These are phyloP conservation scores for Coccyzus lansbergi DNA, from an alignment of 2,797 vertebrate species.

Conservation along the genomic window DNA sequence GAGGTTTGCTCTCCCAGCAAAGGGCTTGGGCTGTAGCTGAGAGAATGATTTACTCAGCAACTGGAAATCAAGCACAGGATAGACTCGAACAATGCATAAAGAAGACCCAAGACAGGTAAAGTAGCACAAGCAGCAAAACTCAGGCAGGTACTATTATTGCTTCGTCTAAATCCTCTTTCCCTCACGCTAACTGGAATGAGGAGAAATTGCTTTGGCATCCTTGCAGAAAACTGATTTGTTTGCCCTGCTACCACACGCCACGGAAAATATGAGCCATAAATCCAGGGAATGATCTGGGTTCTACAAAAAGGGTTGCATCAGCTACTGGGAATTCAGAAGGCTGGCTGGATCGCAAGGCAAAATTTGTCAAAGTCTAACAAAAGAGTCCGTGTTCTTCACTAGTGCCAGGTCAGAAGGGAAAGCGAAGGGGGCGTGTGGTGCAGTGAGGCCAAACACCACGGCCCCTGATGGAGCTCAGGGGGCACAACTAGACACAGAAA, in stretches of 20 bases:
- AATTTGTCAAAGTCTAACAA: neutral
- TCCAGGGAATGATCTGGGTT: neutral
- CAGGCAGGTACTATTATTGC: neutral
- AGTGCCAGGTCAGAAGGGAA: neutral
- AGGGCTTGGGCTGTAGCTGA: neutral
- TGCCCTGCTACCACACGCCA: conserved; percentile 25
- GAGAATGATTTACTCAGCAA: neutral
- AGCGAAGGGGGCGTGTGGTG: neutral
- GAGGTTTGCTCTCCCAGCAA: neutral
- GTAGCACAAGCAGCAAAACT: neutral
- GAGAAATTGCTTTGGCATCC: conserved; percentile 49
- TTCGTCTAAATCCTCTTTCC: conserved; percentile 1
- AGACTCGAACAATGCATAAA: neutral
- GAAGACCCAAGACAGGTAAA: neutral
- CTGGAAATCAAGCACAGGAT: neutral
- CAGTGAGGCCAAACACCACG: accelerated
- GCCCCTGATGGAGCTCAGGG: accelerated
- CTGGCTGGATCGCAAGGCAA: neutral
- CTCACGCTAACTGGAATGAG: neutral
- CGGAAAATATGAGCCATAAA: conserved; percentile 32
- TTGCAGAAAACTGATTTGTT: conserved; percentile 40
- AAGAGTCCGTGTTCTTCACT: neutral
- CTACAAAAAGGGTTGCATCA: neutral
- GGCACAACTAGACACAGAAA: neutral
- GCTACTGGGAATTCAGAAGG: neutral